These are phyloP conservation scores for Globia sparganii DNA, from an alignment of 2,888 invertebrate genomes.

Conservation along the genomic window DNA sequence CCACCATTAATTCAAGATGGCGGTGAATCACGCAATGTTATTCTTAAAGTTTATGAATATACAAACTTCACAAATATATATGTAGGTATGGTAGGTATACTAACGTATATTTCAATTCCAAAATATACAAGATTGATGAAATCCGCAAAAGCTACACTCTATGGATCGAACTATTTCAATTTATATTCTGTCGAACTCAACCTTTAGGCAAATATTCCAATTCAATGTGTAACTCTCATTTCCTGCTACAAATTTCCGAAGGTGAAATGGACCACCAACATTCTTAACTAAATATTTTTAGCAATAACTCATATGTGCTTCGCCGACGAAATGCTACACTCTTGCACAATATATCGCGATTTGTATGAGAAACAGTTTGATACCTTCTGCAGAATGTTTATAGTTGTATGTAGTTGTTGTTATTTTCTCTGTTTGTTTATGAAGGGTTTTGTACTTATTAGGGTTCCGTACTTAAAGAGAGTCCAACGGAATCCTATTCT, in stretches of 20 bases:
- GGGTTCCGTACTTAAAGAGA: not conserved
- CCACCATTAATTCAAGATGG: constrained; percentile 23
- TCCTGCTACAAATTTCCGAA: constrained; percentile 22
- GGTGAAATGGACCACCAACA: constrained; percentile 56
- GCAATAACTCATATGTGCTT: constrained; percentile 58
- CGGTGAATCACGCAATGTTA: constrained; percentile 7
- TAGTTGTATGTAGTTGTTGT: not conserved
- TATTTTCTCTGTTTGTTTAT: constrained; percentile 1
- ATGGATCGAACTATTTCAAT: not conserved
- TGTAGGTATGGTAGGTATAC: not conserved
- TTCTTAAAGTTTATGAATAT: not conserved
- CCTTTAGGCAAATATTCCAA: constrained; percentile 5
- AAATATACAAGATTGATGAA: not conserved
- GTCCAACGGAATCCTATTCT: not conserved
- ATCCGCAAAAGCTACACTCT: not conserved
- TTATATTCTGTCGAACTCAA: not conserved
- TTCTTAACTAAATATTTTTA: constrained; percentile 56
- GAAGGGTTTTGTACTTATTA: not conserved
- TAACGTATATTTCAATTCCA: not conserved
- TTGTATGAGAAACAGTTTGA: constrained; percentile 43
- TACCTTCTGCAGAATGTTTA: constrained; percentile 11
- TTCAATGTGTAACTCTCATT: constrained; percentile 6
- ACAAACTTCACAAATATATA: not conserved
- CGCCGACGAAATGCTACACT: constrained; percentile 62
- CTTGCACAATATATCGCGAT: constrained; percentile 50